These are phyloP conservation scores for Noctua comes DNA, from an alignment of 2,888 invertebrate genomes.

Conservation along the genomic window DNA sequence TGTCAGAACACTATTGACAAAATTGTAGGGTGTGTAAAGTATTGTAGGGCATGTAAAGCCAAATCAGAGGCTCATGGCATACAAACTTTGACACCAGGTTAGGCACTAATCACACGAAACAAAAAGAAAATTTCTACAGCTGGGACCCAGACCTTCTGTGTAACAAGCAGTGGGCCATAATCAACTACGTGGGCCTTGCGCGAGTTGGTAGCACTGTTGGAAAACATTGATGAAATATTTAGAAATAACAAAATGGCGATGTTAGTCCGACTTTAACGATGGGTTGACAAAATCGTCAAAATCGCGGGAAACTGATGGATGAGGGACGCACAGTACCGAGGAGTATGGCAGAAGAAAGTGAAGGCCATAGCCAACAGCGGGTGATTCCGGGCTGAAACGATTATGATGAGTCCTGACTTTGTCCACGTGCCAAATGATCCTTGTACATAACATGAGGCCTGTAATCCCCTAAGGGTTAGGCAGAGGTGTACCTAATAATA, in stretches of 20 bases:
- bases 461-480: too few relatives aligned
- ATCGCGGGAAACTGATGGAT: neutral
- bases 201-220: neutral
- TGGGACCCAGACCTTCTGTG: neutral
- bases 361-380: neutral
- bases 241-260: neutral
- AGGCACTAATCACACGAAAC: too few relatives aligned
- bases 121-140: neutral
- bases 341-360: neutral
- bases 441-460: too few relatives aligned
- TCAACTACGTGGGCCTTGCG: neutral
- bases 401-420: neutral
- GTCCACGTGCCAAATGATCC: neutral
- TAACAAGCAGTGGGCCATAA: neutral
- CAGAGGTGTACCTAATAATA: too few relatives aligned
- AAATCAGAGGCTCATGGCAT: neutral
- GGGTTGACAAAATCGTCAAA: neutral
- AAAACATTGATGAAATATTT: neutral
- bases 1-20: too few relatives aligned
- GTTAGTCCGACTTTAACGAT: neutral
- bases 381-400: neutral
- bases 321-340: neutral
- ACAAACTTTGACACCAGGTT: neutral
- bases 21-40: too few relatives aligned
- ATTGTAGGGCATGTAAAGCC: neutral